phyloP scores from a whole-genome alignment of 2,888 invertebrate species.

The Synergus japonicus region DNA sequence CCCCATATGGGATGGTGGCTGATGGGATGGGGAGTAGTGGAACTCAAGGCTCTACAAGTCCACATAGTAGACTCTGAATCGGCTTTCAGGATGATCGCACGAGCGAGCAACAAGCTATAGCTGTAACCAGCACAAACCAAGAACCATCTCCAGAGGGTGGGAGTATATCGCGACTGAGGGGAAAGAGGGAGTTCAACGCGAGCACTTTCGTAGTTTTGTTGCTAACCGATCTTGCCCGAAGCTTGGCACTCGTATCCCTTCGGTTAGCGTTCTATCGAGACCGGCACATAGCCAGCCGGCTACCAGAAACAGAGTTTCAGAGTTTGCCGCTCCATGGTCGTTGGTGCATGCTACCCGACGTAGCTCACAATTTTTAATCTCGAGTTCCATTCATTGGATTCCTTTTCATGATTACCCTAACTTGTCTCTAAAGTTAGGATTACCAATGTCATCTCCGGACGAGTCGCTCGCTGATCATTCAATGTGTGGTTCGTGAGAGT shows the following conservation, averaged over 20 bases:
- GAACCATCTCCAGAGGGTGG: constrained; percentile 13
- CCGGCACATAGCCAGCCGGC: constrained; percentile 66
- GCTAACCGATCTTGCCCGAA: constrained; percentile 69
- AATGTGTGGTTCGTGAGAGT: constrained; percentile 44
- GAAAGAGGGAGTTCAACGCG: constrained; percentile 43
- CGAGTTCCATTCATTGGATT: constrained; percentile 1
- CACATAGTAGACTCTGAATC: background rate
- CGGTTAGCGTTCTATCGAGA: constrained; percentile 64
- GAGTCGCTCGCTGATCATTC: constrained; percentile 30
- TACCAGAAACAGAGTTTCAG: constrained; percentile 57
- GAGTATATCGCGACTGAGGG: constrained; percentile 25
- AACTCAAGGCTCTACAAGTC: background rate
- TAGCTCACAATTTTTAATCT: constrained; percentile 47
- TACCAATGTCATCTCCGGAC: background rate
- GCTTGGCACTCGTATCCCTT: constrained; percentile 60
- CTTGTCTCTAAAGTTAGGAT: background rate
- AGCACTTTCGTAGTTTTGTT: constrained; percentile 63
- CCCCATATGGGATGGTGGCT: constrained; percentile 8
- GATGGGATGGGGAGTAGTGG: constrained; percentile 9
- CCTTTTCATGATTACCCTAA: constrained; percentile 22
- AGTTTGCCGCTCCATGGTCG: constrained; percentile 74
- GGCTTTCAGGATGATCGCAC: constrained; percentile 40
- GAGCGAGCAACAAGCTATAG: constrained; percentile 38
- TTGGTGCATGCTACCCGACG: constrained; percentile 66
- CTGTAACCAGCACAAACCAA: constrained; percentile 21